These are phyloP conservation scores for Strigamia crassipes DNA, from an alignment of 2,888 invertebrate species.

Conservation along the genomic window DNA sequence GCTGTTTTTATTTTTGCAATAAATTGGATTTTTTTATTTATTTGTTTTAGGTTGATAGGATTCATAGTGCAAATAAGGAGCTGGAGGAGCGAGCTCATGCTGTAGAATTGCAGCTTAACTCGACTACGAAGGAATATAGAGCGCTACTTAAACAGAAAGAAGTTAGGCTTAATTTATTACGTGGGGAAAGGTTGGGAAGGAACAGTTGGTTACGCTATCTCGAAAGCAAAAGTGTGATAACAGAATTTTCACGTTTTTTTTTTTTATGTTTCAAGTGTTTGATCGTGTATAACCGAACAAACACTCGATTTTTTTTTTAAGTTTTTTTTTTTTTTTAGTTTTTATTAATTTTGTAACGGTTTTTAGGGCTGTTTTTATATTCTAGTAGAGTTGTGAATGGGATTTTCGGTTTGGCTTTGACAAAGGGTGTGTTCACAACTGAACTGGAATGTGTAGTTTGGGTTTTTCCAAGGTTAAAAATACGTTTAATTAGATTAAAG, in stretches of 20 bases:
- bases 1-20: neutral
- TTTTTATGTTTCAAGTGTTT: no score
- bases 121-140: neutral
- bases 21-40: neutral
- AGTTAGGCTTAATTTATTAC: neutral
- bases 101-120: neutral
- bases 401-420: no score
- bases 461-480: no score
- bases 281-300: no score
- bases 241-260: no score
- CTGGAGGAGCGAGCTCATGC: neutral
- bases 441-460: no score
- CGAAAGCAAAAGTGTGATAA: no score
- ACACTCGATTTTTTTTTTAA: neutral
- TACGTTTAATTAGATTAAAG: no score
- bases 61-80: neutral
- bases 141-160: slow-evolving; percentile 1
- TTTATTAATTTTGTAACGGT: neutral
- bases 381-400: no score
- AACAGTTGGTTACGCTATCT: neutral
- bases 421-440: no score
- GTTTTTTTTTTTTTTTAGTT: slow-evolving; percentile 7
- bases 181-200: neutral
- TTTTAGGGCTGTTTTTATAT: neutral
- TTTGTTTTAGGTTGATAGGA: neutral